Evolutionary conservation across 2,888 invertebrate species (phyloP).

Genomic region (Cheilosia variabilis): DNA sequence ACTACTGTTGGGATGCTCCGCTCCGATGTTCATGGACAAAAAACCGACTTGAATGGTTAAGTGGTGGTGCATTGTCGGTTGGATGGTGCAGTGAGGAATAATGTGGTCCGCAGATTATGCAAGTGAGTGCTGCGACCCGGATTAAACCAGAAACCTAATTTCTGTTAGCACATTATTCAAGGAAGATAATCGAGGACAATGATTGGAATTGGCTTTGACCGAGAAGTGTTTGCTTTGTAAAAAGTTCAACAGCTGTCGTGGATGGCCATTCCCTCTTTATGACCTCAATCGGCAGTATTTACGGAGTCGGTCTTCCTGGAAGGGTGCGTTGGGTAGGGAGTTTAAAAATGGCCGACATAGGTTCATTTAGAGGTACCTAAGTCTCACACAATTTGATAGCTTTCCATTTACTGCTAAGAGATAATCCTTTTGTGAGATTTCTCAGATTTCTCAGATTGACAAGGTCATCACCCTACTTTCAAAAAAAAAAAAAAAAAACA

Average conservation of each 20-base stretch:
- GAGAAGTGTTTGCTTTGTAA: too few relatives aligned
- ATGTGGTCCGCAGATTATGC: slow-evolving; percentile 19
- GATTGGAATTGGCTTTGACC: background rate
- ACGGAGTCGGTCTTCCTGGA: too few relatives aligned
- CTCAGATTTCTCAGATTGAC: too few relatives aligned
- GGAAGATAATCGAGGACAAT: background rate
- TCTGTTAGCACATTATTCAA: slow-evolving; percentile 5
- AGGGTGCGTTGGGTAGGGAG: too few relatives aligned
- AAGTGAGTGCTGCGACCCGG: slow-evolving; percentile 19
- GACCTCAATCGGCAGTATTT: too few relatives aligned
- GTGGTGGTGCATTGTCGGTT: slow-evolving; percentile 5
- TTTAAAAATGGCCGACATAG: too few relatives aligned
- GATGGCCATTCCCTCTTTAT: too few relatives aligned
- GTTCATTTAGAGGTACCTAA: background rate
- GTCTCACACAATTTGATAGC: background rate
- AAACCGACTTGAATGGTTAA: slow-evolving; percentile 8
- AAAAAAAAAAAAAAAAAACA: too few relatives aligned
- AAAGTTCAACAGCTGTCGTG: too few relatives aligned
- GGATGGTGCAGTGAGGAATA: background rate
- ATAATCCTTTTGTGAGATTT: too few relatives aligned
- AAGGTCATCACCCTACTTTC: too few relatives aligned
- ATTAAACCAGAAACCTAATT: slow-evolving; percentile 35
- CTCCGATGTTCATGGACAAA: background rate
- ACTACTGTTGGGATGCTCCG: slow-evolving; percentile 10
- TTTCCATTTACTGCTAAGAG: background rate